Evolutionary conservation across 2,113 vertebrate genomes (phyloP).

Genomic region (Sceloporus tristichus): DNA sequence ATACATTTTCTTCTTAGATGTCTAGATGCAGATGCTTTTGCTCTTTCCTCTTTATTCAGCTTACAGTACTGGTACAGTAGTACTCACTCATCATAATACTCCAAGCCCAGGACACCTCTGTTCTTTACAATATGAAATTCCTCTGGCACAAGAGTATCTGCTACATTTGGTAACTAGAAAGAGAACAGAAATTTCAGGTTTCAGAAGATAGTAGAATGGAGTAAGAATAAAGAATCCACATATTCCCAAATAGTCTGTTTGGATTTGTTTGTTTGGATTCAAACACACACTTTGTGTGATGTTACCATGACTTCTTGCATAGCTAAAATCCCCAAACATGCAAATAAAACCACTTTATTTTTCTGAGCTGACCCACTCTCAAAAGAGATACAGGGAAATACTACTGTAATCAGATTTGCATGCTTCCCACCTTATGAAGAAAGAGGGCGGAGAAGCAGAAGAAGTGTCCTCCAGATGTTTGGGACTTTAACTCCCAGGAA

Average conservation of each 20-base stretch:
- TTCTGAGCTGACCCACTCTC: not conserved
- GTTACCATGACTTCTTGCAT: too few relatives aligned
- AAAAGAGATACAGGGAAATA: not conserved
- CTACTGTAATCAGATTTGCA: not conserved
- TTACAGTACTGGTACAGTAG: not conserved
- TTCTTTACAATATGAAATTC: slow-evolving; percentile 90
- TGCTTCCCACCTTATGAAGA: not conserved
- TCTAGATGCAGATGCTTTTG: fast-evolving
- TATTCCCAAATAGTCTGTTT: not conserved
- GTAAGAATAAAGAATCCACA: not conserved
- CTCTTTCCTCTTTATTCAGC: not conserved
- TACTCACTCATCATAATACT: slow-evolving; percentile 89
- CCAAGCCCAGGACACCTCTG: slow-evolving; percentile 82
- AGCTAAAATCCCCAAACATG: not conserved
- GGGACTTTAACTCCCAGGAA: too few relatives aligned
- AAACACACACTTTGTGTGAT: not conserved
- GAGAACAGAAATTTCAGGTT: slow-evolving; percentile 26
- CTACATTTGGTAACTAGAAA: slow-evolving; percentile 67
- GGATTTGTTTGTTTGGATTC: not conserved
- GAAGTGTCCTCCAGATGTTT: not conserved
- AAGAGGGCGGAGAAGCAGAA: not conserved
- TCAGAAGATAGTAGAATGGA: slow-evolving; percentile 6
- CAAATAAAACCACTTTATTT: not conserved
- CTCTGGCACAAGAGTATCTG: slow-evolving; percentile 84
- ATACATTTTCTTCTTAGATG: not conserved